Percentiles rank a stretch among this genome's conserved stretches.
Conservation (phyloP, 1,140 invertebrate species). For the Trinorchestia longiramus region DNA sequence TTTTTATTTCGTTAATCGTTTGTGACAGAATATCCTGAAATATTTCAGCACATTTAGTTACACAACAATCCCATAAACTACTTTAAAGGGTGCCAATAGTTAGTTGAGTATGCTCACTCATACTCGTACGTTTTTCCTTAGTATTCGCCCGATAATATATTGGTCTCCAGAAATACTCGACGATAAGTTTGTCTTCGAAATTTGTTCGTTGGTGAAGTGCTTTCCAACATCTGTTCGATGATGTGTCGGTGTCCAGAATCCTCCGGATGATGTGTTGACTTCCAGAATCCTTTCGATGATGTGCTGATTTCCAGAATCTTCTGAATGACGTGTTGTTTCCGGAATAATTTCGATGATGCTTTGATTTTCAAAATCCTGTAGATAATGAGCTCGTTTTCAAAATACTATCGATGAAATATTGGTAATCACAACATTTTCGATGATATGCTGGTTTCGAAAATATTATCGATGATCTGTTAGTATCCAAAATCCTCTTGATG, state of each 20-base stretch:
- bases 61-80: no score
- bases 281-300: neutral
- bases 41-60: no score
- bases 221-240: neutral
- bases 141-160: no score
- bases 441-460: neutral
- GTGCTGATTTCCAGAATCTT: neutral
- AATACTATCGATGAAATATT: neutral
- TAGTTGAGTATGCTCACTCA: no score
- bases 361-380: neutral
- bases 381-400: neutral
- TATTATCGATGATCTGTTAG: neutral
- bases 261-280: neutral
- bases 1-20: no score
- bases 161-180: no score
- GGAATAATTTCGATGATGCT: neutral
- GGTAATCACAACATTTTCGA: neutral
- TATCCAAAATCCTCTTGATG: neutral
- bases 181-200: no score
- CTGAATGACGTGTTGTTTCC: neutral
- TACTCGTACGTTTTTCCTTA: no score
- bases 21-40: no score
- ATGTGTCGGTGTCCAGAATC: neutral
- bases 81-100: no score
- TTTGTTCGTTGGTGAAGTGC: neutral